Evolutionary conservation across 2,113 vertebrate genomes (phyloP).

Genomic region (Macaca mulatta): DNA sequence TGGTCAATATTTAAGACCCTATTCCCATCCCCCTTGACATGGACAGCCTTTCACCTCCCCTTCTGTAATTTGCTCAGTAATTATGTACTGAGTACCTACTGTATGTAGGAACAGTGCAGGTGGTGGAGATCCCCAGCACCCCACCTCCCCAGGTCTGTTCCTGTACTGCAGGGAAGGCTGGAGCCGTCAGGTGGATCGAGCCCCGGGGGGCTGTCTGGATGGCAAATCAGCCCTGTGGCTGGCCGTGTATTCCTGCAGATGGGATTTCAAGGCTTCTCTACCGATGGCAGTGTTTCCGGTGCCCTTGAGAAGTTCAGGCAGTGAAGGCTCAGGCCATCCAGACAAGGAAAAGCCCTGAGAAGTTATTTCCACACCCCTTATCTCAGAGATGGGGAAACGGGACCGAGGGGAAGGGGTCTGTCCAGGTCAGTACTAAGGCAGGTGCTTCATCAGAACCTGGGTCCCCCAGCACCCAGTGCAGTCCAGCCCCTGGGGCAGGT

Average conservation of each 20-base stretch:
- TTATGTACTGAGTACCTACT: background rate
- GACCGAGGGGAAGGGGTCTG: no score
- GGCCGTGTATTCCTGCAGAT: background rate
- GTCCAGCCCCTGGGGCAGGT: background rate
- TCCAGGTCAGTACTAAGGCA: background rate
- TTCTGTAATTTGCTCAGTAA: background rate
- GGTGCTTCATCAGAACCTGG: background rate
- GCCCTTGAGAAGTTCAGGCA: background rate
- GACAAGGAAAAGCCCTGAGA: background rate
- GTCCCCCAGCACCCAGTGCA: background rate
- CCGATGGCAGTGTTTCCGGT: background rate
- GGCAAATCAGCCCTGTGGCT: background rate
- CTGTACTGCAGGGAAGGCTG: accelerated
- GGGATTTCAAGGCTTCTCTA: background rate
- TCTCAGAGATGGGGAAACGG: background rate
- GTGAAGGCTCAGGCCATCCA: background rate
- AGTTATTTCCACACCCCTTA: background rate
- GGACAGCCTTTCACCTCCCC: background rate
- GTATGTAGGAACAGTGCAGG: background rate
- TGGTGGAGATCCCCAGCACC: background rate
- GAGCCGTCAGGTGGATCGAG: background rate
- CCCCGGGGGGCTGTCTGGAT: accelerated
- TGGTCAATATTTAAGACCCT: background rate
- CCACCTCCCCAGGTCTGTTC: accelerated
- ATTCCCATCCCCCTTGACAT: background rate